These are phyloP conservation scores for Ptiloglossa arizonensis DNA, from an alignment of 1,140 invertebrate species.

Conservation along the genomic window DNA sequence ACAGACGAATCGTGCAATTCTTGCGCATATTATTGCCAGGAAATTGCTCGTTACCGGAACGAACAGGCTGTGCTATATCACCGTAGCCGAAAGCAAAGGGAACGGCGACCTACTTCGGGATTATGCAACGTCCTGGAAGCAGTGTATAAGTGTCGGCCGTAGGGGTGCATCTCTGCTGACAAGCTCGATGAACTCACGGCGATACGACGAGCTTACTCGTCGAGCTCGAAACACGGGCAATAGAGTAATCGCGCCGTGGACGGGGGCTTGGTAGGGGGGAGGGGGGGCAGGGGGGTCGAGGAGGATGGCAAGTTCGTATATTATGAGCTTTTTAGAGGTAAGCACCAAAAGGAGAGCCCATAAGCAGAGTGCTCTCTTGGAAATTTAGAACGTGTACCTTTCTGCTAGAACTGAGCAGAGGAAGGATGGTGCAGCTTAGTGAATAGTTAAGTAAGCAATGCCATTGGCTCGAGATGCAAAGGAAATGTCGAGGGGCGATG, in stretches of 20 bases:
- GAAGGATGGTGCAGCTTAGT: too few species aligned
- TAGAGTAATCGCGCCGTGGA: conserved; percentile 52
- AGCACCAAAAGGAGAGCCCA: conserved; percentile 16
- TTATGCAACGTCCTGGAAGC: conserved; percentile 3
- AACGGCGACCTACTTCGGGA: conserved; percentile 25
- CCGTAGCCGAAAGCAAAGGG: neutral
- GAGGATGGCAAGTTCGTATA: conserved; percentile 37
- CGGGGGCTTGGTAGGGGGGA: neutral
- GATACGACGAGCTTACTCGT: conserved; percentile 48
- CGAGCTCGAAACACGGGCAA: conserved; percentile 45
- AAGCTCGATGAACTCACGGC: conserved; percentile 42
- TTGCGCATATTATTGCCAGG: conserved; percentile 7
- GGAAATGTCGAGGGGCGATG: neutral
- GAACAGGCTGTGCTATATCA: conserved; percentile 1
- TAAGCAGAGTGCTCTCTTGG: neutral
- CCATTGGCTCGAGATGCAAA: neutral
- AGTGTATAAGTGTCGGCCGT: conserved; percentile 1
- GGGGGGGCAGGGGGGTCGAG: too few species aligned
- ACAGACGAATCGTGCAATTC: neutral
- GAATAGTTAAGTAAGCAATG: conserved; percentile 5
- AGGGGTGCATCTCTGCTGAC: neutral
- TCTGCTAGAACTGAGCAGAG: neutral
- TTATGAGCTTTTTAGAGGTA: conserved; percentile 46
- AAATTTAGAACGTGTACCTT: conserved; percentile 40
- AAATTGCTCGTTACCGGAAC: conserved; percentile 24